Percentiles rank a stretch among this genome's conserved stretches.
Conservation (phyloP, 2,113 vertebrate species). For the Phyllostomus discolor region DNA sequence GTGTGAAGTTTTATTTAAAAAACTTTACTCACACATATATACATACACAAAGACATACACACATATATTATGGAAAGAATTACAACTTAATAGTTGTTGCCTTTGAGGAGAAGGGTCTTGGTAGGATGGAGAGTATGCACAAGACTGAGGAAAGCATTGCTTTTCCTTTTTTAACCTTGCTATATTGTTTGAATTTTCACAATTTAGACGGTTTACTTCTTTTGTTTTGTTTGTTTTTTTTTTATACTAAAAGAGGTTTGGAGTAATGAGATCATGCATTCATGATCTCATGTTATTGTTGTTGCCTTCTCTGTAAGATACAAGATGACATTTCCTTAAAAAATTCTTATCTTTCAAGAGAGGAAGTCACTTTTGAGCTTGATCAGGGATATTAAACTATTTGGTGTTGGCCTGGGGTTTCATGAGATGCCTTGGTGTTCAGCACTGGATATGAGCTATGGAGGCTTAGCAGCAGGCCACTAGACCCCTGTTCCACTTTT, state of each 20-base stretch:
- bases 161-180: not conserved
- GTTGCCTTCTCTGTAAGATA: not conserved
- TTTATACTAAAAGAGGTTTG: not conserved
- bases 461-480: not conserved
- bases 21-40: not conserved
- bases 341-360: not conserved
- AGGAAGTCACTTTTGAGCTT: not conserved
- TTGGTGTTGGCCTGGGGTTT: not conserved
- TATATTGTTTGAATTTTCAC: not conserved
- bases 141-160: not conserved
- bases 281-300: not conserved
- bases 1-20: constrained; percentile 1
- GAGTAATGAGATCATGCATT: not conserved
- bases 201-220: not conserved
- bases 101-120: not conserved
- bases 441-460: not conserved
- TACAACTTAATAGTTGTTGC: not conserved
- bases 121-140: not conserved
- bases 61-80: not conserved
- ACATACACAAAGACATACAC: not conserved
- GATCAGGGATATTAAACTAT: not conserved
- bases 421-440: not conserved
- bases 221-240: not conserved
- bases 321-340: not conserved
- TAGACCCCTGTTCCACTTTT: not conserved